phyloP scores from a whole-genome alignment of 1,140 invertebrate genomes.

The Doryteuthis pealeii region DNA sequence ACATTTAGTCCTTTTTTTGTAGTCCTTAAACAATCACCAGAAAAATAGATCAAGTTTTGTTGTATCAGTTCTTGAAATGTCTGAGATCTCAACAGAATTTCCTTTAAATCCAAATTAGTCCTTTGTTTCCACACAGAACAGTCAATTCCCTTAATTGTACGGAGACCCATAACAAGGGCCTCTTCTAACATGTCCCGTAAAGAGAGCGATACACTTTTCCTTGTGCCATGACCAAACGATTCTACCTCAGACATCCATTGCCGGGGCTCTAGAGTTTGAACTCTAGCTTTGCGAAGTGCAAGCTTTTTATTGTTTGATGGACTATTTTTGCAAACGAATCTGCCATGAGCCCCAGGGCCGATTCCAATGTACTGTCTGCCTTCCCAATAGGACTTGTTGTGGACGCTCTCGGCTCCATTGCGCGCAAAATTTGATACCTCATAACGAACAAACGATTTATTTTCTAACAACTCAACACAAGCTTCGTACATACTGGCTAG shows the following conservation, averaged over 20 bases:
- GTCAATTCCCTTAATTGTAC: not conserved
- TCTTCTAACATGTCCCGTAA: conserved; percentile 14
- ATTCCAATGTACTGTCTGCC: conserved; percentile 54
- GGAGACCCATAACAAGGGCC: conserved; percentile 12
- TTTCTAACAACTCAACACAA: conserved; percentile 35
- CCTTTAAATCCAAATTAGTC: not conserved
- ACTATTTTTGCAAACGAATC: conserved; percentile 23
- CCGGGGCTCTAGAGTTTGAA: conserved; percentile 47
- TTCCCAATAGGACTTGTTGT: conserved; percentile 54
- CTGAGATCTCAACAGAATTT: not conserved
- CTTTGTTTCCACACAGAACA: not conserved
- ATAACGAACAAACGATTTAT: conserved; percentile 40
- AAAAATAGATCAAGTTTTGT: conserved; percentile 12
- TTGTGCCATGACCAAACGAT: conserved; percentile 44
- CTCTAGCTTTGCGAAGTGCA: conserved; percentile 29
- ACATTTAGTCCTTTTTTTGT: conserved; percentile 29
- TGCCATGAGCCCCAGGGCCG: conserved; percentile 52
- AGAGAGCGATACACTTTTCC: conserved; percentile 28
- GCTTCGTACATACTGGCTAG: conserved; percentile 42
- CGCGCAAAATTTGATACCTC: conserved; percentile 51
- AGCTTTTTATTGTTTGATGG: conserved; percentile 13
- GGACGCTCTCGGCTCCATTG: conserved; percentile 38
- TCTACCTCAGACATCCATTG: conserved; percentile 52
- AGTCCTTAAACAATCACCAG: conserved; percentile 27
- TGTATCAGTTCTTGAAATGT: not conserved